Evolutionary conservation across 1,140 invertebrate genomes (phyloP).

Genomic region (Cotesia chilonis): DNA sequence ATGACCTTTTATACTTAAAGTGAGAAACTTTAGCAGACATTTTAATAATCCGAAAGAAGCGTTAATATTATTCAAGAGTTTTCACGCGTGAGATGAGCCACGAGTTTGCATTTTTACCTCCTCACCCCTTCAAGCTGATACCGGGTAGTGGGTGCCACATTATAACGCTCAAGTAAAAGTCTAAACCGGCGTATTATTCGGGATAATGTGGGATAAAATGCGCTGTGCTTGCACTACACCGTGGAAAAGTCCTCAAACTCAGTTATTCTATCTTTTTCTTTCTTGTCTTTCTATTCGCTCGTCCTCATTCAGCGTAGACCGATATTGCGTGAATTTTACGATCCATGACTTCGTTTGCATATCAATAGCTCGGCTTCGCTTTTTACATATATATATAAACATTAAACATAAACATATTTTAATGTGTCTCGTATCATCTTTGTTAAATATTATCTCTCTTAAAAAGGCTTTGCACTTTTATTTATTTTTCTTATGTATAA

Average conservation of each 20-base stretch:
- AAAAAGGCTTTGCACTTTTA: too few species aligned
- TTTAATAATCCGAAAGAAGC: constrained; percentile 26
- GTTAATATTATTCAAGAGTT: constrained; percentile 35
- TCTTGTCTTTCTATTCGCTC: neutral
- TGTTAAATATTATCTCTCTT: too few species aligned
- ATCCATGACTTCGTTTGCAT: constrained; percentile 56
- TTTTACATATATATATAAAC: neutral
- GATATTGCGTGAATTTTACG: constrained; percentile 58
- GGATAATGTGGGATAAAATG: constrained; percentile 56
- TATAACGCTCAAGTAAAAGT: constrained; percentile 47
- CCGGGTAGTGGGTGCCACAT: constrained; percentile 24
- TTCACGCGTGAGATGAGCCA: constrained; percentile 23
- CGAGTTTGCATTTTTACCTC: constrained; percentile 55
- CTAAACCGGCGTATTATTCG: constrained; percentile 56
- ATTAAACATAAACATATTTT: too few species aligned
- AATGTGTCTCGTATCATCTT: too few species aligned
- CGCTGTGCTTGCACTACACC: constrained; percentile 41
- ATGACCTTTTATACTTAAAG: too few species aligned
- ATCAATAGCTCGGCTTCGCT: constrained; percentile 50
- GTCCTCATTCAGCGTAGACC: constrained; percentile 14
- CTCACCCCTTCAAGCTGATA: constrained; percentile 34
- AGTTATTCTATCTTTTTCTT: too few species aligned
- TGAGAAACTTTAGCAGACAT: neutral
- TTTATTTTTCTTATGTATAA: too few species aligned
- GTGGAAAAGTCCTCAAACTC: constrained; percentile 18